Percentiles rank a stretch among this genome's conserved stretches.
Evolutionary conservation across 2,113 vertebrate genomes (phyloP).

Genomic region (Oryzias celebensis): DNA sequence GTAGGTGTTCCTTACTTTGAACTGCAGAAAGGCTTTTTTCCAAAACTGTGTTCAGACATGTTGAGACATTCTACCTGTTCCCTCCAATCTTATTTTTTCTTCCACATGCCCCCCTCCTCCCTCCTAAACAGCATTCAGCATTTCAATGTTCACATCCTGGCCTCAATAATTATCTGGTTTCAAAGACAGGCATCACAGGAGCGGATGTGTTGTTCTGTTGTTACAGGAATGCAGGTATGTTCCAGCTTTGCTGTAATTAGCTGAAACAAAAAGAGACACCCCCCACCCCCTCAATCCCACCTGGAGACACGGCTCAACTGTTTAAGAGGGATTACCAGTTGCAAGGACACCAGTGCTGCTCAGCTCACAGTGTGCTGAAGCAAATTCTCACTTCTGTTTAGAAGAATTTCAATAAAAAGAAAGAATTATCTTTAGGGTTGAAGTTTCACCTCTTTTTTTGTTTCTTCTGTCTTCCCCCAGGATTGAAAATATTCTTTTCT

Average conservation of each 20-base stretch:
- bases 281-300: slow-evolving; percentile 30
- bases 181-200: slow-evolving; percentile 22
- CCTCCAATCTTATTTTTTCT: slow-evolving; percentile 1
- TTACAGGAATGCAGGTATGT: slow-evolving; percentile 36
- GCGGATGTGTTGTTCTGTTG: slow-evolving; percentile 41
- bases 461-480: not conserved
- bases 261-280: slow-evolving; percentile 31
- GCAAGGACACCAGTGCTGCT: slow-evolving; percentile 31
- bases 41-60: slow-evolving; percentile 65
- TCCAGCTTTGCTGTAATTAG: slow-evolving; percentile 56
- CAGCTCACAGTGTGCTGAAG: slow-evolving; percentile 30
- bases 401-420: not conserved
- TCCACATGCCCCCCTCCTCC: slow-evolving; percentile 19
- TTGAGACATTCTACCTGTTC: slow-evolving; percentile 51
- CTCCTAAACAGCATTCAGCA: slow-evolving; percentile 12
- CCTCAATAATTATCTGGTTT: slow-evolving; percentile 41
- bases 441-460: too few relatives aligned
- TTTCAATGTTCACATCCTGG: slow-evolving; percentile 32
- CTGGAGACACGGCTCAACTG: slow-evolving; percentile 13
- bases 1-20: slow-evolving; percentile 68
- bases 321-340: slow-evolving; percentile 50
- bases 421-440: not conserved
- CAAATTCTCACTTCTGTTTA: slow-evolving; percentile 1
- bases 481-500: not conserved
- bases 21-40: slow-evolving; percentile 61